Evolutionary conservation across 2,797 vertebrate genomes (phyloP).

Genomic region (Cichlasoma orientale): DNA sequence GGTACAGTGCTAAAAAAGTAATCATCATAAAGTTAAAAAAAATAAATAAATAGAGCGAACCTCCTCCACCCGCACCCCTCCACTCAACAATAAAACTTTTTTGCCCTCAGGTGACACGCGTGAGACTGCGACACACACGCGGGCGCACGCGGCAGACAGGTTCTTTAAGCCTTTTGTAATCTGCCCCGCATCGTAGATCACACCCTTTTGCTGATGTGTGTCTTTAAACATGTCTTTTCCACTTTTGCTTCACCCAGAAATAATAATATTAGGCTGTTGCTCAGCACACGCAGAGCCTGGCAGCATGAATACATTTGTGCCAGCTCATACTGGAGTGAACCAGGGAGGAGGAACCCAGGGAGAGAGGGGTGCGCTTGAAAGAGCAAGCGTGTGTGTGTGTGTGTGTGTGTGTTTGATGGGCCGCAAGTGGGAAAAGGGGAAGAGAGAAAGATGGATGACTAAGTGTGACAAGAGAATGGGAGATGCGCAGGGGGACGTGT

Average conservation of each 20-base stretch:
- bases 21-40: conserved; percentile 33
- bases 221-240: conserved; percentile 57
- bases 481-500: conserved; percentile 24
- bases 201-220: conserved; percentile 51
- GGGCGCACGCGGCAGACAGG: background rate
- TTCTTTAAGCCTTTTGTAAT: conserved; percentile 48
- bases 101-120: conserved; percentile 46
- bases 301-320: conserved; percentile 66
- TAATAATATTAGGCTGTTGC: conserved; percentile 50
- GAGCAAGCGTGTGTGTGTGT: background rate
- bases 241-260: conserved; percentile 55
- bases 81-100: background rate
- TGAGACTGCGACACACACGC: conserved; percentile 19
- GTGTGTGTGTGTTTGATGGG: conserved; percentile 4
- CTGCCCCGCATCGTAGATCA: conserved; percentile 46
- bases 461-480: conserved; percentile 49
- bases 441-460: conserved; percentile 48
- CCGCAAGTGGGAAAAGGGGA: conserved; percentile 23
- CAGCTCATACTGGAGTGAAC: conserved; percentile 49
- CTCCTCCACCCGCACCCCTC: background rate
- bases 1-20: conserved; percentile 41
- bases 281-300: conserved; percentile 24
- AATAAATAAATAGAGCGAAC: conserved; percentile 21
- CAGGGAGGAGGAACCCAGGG: background rate
- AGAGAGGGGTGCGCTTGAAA: background rate